Base-by-base conservation (phyloP, 1,140 invertebrate species). In the Drosophila erecta region DNA sequence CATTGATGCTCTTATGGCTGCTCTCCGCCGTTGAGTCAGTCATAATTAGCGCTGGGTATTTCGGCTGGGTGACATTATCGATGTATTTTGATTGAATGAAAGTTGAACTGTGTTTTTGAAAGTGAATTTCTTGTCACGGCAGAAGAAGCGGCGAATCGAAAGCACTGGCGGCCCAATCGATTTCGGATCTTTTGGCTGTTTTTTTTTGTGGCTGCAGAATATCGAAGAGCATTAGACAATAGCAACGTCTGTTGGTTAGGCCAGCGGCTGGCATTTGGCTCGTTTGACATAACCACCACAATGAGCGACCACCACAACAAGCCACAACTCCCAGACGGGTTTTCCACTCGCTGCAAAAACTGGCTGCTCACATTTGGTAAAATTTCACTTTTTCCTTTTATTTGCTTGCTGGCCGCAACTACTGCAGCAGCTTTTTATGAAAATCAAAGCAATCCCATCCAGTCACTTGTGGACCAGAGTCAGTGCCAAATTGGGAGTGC, bases 311-410 rank as follows among this genome's bases (percentile, higher is more conserved):
- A 46, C 35, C 41, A 50, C 40, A 72, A 72, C 56, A 49, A 73
- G 67, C 67, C 58, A 49, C 58, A 75, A 54, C 53, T 76, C 67
- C 67, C 40, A 76, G 73, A 76, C 72, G 61, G 54, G 72, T 76
- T 76, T 76, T 74, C 30, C 60, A 66, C 61, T 66, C 35, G 46
- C 27, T 80, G 59, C 74, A 76, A 66, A 76, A 59, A 59, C 61
- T 72, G 35, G 51, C 71, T 61, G 40, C 44, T 58, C 57, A 61
- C 62, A 69, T 71, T 89, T 83, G 74, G 76, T 58, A 51, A 79
- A 79, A 89, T 83, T 89, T 87, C 84, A 85, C 81, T 85, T 85
- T 85, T 85, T 85, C 81, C 72, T 76, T 76, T 64, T 74, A 53
- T 74, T 74, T 74, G 58, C 44, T 73, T 40, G 60, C 44, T 67